Evolutionary conservation across 2,888 invertebrate species (phyloP).

Genomic region (Metellina segmentata): DNA sequence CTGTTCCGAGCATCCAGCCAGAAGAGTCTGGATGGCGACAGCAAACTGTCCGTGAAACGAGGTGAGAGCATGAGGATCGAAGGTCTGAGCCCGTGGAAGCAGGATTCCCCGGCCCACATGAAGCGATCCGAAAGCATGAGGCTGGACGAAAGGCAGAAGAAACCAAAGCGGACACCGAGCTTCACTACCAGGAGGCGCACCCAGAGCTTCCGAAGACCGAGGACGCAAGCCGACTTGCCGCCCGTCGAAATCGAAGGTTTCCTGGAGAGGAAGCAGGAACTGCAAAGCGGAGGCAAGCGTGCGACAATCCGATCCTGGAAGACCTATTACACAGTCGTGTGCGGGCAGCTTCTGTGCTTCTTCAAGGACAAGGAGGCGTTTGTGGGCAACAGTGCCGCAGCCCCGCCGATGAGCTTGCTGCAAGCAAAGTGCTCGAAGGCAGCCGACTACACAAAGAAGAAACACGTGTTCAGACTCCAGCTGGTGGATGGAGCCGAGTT

Average conservation of each 20-base stretch:
- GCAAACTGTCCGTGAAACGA: conserved; percentile 84
- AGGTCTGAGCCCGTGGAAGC: conserved; percentile 65
- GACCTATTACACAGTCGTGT: conserved; percentile 94
- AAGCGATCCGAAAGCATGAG: conserved; percentile 76
- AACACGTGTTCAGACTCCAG: conserved; percentile 93
- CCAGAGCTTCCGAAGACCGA: conserved; percentile 64
- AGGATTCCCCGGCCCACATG: conserved; percentile 72
- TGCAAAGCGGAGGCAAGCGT: conserved; percentile 95
- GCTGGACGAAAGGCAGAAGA: conserved; percentile 80
- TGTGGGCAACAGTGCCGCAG: conserved; percentile 91
- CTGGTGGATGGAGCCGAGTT: conserved; percentile 96
- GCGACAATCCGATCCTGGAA: conserved; percentile 98
- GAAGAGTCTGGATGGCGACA: conserved; percentile 73
- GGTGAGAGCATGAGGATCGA: conserved; percentile 94
- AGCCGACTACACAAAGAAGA: conserved; percentile 96
- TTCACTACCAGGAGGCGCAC: conserved; percentile 92
- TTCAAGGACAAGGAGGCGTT: conserved; percentile 97
- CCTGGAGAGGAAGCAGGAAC: conserved; percentile 96
- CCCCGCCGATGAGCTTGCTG: conserved; percentile 88
- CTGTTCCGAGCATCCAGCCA: conserved; percentile 73
- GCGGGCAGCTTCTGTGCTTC: conserved; percentile 98
- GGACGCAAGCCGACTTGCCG: conserved; percentile 84
- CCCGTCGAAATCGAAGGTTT: conserved; percentile 95
- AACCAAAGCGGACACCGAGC: conserved; percentile 94
- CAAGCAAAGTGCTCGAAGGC: conserved; percentile 92